phyloP scores from a whole-genome alignment of 2,113 vertebrate species.

The Columbina picui region DNA sequence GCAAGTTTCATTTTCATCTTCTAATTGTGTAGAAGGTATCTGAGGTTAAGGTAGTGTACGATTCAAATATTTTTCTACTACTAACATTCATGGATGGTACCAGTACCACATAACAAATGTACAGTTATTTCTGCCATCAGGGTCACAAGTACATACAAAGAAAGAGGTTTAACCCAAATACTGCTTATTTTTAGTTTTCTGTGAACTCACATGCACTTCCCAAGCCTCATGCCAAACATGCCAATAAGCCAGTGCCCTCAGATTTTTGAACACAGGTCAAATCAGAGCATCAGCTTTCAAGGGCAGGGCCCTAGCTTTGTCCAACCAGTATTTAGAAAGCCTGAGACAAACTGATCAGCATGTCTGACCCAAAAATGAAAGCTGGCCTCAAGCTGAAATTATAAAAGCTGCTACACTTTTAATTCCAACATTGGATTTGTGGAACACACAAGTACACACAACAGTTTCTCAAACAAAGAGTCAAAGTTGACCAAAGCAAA shows the following conservation, averaged over 20 bases:
- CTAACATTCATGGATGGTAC: neutral
- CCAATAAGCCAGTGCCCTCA: neutral
- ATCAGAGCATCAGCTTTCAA: conserved; percentile 26
- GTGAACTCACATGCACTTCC: conserved; percentile 37
- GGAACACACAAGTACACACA: neutral
- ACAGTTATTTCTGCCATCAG: neutral
- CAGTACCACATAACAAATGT: neutral
- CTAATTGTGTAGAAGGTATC: neutral
- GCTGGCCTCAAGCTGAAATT: neutral
- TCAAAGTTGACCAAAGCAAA: neutral
- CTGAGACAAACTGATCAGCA: neutral
- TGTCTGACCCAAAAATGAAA: conserved; percentile 3
- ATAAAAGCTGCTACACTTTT: neutral
- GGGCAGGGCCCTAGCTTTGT: conserved; percentile 5
- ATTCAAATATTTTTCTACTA: neutral
- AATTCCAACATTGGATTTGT: neutral
- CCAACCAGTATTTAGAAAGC: conserved; percentile 2
- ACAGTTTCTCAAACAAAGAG: neutral
- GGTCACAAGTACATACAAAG: neutral
- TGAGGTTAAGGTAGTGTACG: neutral
- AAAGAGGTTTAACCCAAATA: conserved; percentile 53
- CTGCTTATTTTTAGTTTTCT: conserved; percentile 57
- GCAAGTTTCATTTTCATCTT: neutral
- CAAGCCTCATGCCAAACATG: neutral
- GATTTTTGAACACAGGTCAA: conserved; percentile 31